A percentile compares a stretch with the other conserved stretches of the same genome.
phyloP scores from a whole-genome alignment of 2,888 invertebrate species.

The Caenorhabditis zanzibari region DNA sequence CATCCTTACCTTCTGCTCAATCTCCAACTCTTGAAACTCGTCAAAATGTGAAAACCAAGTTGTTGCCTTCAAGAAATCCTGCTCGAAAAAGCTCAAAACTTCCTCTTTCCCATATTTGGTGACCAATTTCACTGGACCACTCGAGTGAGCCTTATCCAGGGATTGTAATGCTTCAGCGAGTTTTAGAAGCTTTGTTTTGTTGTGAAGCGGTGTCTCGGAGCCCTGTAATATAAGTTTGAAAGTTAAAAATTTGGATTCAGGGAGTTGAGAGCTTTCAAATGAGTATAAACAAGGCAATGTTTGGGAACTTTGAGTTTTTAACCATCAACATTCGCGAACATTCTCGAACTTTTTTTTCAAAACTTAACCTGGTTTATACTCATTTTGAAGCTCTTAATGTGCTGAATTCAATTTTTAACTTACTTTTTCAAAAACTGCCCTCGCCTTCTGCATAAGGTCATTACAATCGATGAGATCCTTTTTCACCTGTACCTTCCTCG shows the following conservation, averaged over 20 bases:
- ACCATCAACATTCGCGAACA: too few species aligned
- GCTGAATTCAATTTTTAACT: too few species aligned
- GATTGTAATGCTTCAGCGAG: conserved; percentile 29
- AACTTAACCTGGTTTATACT: too few species aligned
- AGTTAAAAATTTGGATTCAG: background rate
- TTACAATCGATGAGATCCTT: conserved; percentile 38
- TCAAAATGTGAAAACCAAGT: conserved; percentile 36
- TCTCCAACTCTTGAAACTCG: conserved; percentile 16
- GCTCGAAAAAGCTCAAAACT: conserved; percentile 40
- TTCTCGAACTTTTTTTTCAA: too few species aligned
- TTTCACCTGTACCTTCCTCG: conserved; percentile 4
- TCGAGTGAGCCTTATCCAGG: conserved; percentile 9
- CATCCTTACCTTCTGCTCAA: conserved; percentile 13
- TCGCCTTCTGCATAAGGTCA: conserved; percentile 28
- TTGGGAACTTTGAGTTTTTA: background rate
- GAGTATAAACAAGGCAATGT: background rate
- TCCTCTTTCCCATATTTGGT: conserved; percentile 52
- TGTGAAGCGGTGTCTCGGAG: conserved; percentile 20
- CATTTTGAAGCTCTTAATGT: too few species aligned
- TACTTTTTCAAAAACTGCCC: conserved; percentile 42
- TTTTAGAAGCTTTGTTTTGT: conserved; percentile 2
- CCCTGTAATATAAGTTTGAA: conserved; percentile 30
- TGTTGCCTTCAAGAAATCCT: conserved; percentile 46
- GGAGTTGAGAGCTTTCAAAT: background rate
- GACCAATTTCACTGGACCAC: conserved; percentile 34